Evolutionary conservation across 23 tunicate species (phyloP), one percentile per base, ranked within the genome.

Genomic region (Phallusia fumigata): DNA sequence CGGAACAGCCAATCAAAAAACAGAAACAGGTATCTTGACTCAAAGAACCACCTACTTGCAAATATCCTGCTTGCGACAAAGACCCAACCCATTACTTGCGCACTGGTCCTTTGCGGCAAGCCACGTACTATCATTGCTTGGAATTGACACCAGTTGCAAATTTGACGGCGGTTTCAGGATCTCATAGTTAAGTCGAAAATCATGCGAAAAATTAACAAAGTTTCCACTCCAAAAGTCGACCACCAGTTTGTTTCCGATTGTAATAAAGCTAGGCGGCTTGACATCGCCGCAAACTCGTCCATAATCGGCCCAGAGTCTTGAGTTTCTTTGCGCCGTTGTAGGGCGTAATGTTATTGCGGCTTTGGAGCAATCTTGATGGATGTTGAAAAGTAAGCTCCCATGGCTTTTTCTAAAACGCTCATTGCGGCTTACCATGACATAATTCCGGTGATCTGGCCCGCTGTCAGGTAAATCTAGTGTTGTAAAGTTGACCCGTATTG

Each of bases 401-500:
- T 53, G 81, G 30, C 50, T 77, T 6, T 40, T 0, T 0, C 91
- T 85, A 64, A 87, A 87, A 28, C 82, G 64, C 21, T 87, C 80
- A 34, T 36, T n/a, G 0, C 34, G 36, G n/a, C 19, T 33, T 26
- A 33, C 88, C 31, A 53, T 24, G 51, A 80, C 52, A 44, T 28
- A 86, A 52, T 79, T 65, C 18, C 52, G 65, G 34, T 79, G 80
- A 19, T 34, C 3, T 19, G 53, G 33, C 0, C 72, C 79, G 22
- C 75, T 81, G 24, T 32, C 31, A 0, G 64, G 40, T 15, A 87
- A 11, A 35, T 64, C 12, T 19, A 87, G 50, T 36, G 76, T 32
- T 13, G 82, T 81, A 58, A 87, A 87, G 36, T 87, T 87, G 65
- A 87, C 26, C 16, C 86, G 81, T 15, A 87, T 82, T 12, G 81